Base-by-base conservation (phyloP, 1,140 invertebrate genomes). In the Musca vetustissima region DNA sequence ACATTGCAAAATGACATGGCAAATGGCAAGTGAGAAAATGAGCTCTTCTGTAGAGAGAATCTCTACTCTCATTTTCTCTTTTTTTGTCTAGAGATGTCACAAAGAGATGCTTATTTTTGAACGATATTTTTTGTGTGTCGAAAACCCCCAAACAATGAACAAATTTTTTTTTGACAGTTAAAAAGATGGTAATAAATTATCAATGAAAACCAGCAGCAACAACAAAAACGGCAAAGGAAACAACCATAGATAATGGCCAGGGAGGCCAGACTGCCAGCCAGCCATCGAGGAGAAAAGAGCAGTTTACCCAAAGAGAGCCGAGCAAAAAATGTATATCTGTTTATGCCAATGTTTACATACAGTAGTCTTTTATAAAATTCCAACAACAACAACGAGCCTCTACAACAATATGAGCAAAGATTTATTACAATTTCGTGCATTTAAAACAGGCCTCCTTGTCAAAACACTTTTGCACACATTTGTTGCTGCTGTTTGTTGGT, bases 361-460 rank as follows among this genome's bases (percentile, higher is more conserved):
- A 43, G 57, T 61, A 61, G 57, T 19, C 57, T 61, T 61, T 61
- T 43, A 28, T 28, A 28, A 59, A 11, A 61, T 61, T 21, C 17
- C 49, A 52, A 7, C 49, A 52, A 61, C 57, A 61, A 17, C 57
- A 59, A 59, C 55, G n/a, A 61, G n/a, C 28, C 32, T 15, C 57
- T 19, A 61, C 57, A 61, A 28, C 8, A 28, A 43, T 61, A 36
- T 61, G 17, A 61, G 19, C 28, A 53, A 59, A 69, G 68, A 69
- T 69, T 69, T 69, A 69, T 69, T 69, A 69, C 68, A 64, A 65
- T 69, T 69, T 69, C 68, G 68, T 69, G 68, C 68, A 69, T 61
- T 64, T 48, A 69, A 61, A 43, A 69, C 64, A 61, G 57, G 57
- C 68, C 68, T 69, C 68, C 68, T 69, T 61, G 57, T 61, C 57